phyloP scores from a whole-genome alignment of 1,140 invertebrate species.

The Hirudo medicinalis region DNA sequence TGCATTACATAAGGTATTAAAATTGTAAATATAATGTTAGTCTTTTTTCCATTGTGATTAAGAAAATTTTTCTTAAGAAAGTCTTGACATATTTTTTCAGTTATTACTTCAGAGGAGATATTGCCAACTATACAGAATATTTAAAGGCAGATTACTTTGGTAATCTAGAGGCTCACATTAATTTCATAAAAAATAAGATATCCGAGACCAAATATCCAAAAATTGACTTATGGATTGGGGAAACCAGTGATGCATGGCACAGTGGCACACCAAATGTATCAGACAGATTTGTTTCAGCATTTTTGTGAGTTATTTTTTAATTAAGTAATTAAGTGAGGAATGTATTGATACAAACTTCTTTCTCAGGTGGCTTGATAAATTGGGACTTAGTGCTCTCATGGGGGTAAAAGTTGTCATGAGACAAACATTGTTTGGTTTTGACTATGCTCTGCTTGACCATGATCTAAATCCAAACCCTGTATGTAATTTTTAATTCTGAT shows the following conservation, averaged over 20 bases:
- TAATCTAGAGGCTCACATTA: slow-evolving; percentile 5
- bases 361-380: slow-evolving; percentile 18
- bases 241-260: slow-evolving; percentile 20
- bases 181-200: slow-evolving; percentile 1
- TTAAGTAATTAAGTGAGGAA: too few relatives aligned
- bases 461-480: slow-evolving; percentile 18
- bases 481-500: not conserved
- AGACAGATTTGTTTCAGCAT: slow-evolving; percentile 17
- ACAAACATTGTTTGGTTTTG: slow-evolving; percentile 15
- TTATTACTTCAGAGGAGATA: slow-evolving; percentile 19
- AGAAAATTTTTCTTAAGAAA: not conserved
- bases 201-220: slow-evolving; percentile 3
- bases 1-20: too few relatives aligned
- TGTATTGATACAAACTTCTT: not conserved
- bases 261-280: slow-evolving; percentile 11
- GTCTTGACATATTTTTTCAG: not conserved
- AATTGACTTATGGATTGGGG: slow-evolving; percentile 14
- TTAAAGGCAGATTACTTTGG: slow-evolving; percentile 19
- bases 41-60: not conserved
- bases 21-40: too few relatives aligned
- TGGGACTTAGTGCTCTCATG: slow-evolving; percentile 13
- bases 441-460: slow-evolving; percentile 14
- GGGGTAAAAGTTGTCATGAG: slow-evolving; percentile 14
- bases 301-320: slow-evolving; percentile 5
- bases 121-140: slow-evolving; percentile 14